Evolutionary conservation across 2,113 vertebrate species (phyloP), one percentile per base, ranked within the genome.

Genomic region (Forbesichthys papilliferus): DNA sequence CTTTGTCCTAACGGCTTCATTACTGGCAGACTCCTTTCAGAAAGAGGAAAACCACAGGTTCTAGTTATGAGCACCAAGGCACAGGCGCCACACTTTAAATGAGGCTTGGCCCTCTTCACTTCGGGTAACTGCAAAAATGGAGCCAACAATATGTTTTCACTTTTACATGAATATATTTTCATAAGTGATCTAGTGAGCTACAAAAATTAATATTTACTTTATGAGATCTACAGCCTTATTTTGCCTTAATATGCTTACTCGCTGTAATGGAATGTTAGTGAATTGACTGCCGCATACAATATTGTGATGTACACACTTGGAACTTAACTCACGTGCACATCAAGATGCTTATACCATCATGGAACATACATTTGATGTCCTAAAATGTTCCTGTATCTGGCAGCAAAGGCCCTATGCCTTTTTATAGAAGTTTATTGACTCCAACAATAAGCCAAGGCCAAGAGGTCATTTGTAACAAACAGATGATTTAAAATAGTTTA

Each of bases 1-100:
- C 88, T 90, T 85, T 88, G 89, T 90, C 86, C 86, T 82, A 48
- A 81, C 64, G 82, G 86, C 79, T 87, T 88, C 89, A 85, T 90
- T 87, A 88, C 77, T 71, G 71, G 64, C 73, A 59, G 84, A 68
- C 82, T 64, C 65, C 14, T 68, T 79, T 81, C 74, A 76, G 71
- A 27, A 75, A 79, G 72, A 72, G 33, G 57, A 58, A 51, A 83
- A 73, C 49, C 81, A 62, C 82, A 81, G 88, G 85, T 87, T 85
- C 60, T 60, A 79, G 75, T 74, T 79, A 83, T 74, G 71, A 77
- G 66, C 74, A 42, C 75, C 86, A 76, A 77, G 61, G 82, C 86
- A 64, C 79, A 69, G 88, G 89, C 87, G 86, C 89, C 87, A 51
- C 74, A n/a, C 69, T 81, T 74, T 81, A 89, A 92, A 91, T 87